A percentile compares a stretch with the other conserved stretches of the same genome.
These are phyloP conservation scores for Microtus pennsylvanicus DNA, from an alignment of 2,113 vertebrate genomes.

Conservation along the genomic window DNA sequence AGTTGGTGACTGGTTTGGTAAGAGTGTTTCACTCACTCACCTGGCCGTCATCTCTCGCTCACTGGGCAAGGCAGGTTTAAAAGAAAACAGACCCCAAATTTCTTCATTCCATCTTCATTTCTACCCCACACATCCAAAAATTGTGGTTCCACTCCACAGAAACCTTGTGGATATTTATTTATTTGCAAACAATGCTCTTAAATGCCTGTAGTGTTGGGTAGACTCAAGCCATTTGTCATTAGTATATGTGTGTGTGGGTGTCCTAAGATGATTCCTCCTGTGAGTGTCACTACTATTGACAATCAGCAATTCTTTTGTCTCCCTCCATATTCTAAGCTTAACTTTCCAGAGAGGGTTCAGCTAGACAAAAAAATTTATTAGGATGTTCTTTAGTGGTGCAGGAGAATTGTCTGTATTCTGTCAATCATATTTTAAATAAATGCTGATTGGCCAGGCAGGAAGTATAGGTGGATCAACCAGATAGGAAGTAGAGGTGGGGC, in stretches of 20 bases:
- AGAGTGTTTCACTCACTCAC: neutral
- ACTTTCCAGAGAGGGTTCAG: neutral
- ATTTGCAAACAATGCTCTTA: neutral
- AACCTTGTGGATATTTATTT: neutral
- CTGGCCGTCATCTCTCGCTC: neutral
- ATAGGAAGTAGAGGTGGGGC: too few relatives aligned
- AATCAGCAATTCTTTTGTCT: neutral
- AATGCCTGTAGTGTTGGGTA: neutral
- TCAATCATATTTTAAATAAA: too few relatives aligned
- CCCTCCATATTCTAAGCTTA: neutral
- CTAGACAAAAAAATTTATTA: slow-evolving; percentile 25
- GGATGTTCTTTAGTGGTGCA: neutral
- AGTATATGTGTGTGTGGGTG: neutral
- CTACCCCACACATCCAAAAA: neutral
- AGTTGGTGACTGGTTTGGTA: neutral
- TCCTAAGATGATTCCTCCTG: neutral
- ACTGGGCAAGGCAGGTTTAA: neutral
- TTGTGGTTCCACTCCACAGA: neutral
- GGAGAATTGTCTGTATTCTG: too few relatives aligned
- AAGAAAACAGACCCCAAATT: neutral
- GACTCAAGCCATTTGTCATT: neutral
- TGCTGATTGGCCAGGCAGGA: too few relatives aligned
- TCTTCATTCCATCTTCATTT: neutral
- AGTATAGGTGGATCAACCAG: too few relatives aligned
- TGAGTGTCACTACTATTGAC: neutral